Percentiles rank a stretch among this genome's conserved stretches.
These are phyloP conservation scores for Microcebus ravelobensis DNA, from an alignment of 2,113 vertebrate species.

Conservation along the genomic window DNA sequence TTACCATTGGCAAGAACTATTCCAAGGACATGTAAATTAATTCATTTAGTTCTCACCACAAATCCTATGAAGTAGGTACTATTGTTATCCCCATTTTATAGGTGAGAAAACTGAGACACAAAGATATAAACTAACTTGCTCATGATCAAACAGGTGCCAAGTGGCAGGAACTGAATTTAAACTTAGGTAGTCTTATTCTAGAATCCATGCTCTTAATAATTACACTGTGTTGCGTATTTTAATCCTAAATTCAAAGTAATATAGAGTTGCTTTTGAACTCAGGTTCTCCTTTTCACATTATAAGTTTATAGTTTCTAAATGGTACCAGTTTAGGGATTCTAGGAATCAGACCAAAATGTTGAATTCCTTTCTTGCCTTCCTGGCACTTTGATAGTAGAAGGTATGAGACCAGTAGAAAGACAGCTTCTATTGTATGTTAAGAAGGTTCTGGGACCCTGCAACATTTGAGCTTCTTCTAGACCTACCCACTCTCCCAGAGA, in stretches of 20 bases:
- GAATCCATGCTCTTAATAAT: background rate
- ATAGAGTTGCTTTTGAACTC: background rate
- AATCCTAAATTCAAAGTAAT: background rate
- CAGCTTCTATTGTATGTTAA: background rate
- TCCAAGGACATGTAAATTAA: background rate
- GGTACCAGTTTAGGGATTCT: background rate
- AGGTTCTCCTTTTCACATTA: background rate
- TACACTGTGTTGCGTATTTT: background rate
- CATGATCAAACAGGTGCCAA: background rate
- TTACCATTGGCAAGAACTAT: background rate
- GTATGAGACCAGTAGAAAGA: background rate
- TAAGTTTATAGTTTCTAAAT: background rate
- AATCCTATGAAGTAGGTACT: background rate
- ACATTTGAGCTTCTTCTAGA: too few relatives aligned
- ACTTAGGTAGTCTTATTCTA: background rate
- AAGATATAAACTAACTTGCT: background rate
- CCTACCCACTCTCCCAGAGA: too few relatives aligned
- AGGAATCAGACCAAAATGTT: background rate
- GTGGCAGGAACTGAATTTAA: background rate
- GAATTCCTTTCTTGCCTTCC: background rate
- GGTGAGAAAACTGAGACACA: background rate
- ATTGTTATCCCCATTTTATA: background rate
- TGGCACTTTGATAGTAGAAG: background rate
- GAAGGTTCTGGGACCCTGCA: background rate
- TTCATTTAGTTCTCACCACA: background rate